A percentile compares a stretch with the other conserved stretches of the same genome.
Conservation (phyloP, 2,113 vertebrate species). For the Prochilodus magdalenae region DNA sequence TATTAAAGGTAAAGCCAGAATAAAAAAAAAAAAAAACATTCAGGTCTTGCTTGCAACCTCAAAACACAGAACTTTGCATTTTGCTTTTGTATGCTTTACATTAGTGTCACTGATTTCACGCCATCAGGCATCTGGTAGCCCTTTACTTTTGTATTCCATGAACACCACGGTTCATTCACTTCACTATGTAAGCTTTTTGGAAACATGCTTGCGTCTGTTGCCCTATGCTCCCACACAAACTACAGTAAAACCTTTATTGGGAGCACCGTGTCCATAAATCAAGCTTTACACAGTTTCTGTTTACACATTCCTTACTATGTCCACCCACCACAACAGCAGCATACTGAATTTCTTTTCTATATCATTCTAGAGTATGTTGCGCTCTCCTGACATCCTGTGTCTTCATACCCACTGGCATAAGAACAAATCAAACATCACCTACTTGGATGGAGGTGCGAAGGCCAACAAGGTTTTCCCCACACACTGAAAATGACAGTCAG, state of each 20-base stretch:
- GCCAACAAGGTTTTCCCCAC: neutral
- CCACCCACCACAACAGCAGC: too few species aligned
- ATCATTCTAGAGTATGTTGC: too few species aligned
- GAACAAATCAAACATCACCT: neutral
- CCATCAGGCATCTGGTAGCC: conserved; percentile 1
- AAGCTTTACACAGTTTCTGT: neutral
- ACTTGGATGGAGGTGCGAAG: neutral
- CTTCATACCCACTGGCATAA: neutral
- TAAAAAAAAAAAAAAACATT: too few species aligned
- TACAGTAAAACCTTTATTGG: neutral
- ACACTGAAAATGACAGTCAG: neutral
- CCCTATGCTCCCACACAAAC: neutral
- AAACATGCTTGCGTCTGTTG: neutral
- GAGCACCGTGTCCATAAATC: neutral
- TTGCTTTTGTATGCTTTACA: neutral
- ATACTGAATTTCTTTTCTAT: neutral
- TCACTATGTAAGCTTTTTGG: neutral
- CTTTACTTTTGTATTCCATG: neutral
- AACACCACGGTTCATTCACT: neutral
- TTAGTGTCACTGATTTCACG: neutral
- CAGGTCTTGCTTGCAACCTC: too few species aligned
- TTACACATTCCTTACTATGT: neutral
- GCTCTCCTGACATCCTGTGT: neutral
- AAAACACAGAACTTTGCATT: too few species aligned
- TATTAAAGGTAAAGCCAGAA: neutral